Conservation (phyloP, 2,113 vertebrate species). For the Notechis scutatus region DNA sequence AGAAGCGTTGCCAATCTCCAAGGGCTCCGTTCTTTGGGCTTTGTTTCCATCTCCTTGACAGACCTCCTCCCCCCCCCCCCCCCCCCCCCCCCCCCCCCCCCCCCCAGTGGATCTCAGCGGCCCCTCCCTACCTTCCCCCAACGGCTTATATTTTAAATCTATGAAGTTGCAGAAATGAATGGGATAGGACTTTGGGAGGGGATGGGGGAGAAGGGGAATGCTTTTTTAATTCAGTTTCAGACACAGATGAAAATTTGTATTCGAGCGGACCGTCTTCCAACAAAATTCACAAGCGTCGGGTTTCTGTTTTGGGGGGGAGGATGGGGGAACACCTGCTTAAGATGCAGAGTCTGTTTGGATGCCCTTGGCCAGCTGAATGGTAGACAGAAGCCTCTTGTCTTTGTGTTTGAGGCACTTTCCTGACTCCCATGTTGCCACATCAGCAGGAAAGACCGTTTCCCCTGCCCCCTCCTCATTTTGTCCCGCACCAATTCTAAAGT, state of each 20-base stretch:
- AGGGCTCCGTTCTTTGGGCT: conserved; percentile 16
- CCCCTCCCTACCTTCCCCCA: neutral
- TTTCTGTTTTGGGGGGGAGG: neutral
- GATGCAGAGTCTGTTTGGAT: conserved; percentile 26
- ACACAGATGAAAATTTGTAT: neutral
- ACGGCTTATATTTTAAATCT: conserved; percentile 30
- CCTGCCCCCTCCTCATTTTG: neutral
- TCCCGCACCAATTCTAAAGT: conserved; percentile 40
- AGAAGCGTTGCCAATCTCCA: conserved; percentile 4
- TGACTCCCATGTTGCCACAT: conserved; percentile 48
- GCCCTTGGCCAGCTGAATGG: conserved; percentile 24
- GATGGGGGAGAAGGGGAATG: accelerated
- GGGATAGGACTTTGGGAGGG: neutral
- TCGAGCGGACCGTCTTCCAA: neutral
- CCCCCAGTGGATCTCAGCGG: neutral
- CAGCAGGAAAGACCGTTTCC: conserved; percentile 7
- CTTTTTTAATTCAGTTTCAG: neutral
- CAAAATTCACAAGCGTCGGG: neutral
- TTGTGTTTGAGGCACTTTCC: conserved; percentile 41
- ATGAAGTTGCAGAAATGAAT: neutral
- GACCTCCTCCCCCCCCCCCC: neutral
- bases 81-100: neutral
- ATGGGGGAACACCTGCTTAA: neutral
- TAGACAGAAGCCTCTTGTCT: conserved; percentile 39
- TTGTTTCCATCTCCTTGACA: conserved; percentile 58